Conservation (phyloP, 2,888 invertebrate genomes). For the Galeruca laticollis region DNA sequence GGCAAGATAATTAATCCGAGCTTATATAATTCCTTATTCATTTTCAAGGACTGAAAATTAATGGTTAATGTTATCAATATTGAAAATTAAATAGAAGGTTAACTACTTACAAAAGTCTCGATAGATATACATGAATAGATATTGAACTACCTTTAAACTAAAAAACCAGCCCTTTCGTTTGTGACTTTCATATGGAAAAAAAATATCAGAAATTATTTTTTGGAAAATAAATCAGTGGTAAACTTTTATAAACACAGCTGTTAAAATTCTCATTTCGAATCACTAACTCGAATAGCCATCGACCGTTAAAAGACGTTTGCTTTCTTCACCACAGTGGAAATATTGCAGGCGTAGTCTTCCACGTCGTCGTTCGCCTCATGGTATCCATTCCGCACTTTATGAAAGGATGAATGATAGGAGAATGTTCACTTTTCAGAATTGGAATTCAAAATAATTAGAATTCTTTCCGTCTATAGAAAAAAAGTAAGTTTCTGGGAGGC, state of each 20-base stretch:
- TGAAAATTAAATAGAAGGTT: too few relatives aligned
- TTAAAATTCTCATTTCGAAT: constrained; percentile 16
- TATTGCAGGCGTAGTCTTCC: constrained; percentile 13
- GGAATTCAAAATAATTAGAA: constrained; percentile 31
- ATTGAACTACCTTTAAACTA: neutral
- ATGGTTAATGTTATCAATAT: too few relatives aligned
- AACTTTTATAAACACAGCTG: constrained; percentile 1
- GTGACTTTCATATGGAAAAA: neutral
- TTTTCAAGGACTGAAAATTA: too few relatives aligned
- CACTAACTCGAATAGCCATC: constrained; percentile 13
- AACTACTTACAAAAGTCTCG: too few relatives aligned
- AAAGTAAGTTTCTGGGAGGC: neutral
- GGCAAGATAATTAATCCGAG: too few relatives aligned
- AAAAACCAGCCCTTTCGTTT: neutral
- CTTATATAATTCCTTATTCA: too few relatives aligned
- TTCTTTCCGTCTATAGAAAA: constrained; percentile 18
- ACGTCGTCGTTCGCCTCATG: neutral
- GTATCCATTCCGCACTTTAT: constrained; percentile 3
- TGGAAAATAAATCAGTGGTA: neutral
- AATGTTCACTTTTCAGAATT: constrained; percentile 19
- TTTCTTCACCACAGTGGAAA: constrained; percentile 23
- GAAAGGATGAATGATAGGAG: constrained; percentile 13
- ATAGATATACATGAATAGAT: neutral
- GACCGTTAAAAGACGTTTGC: constrained; percentile 13
- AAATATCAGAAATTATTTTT: neutral